Evolutionary conservation across 2,888 invertebrate genomes (phyloP), one percentile per base, ranked within the genome.

Genomic region (Leucoptera coffeella): DNA sequence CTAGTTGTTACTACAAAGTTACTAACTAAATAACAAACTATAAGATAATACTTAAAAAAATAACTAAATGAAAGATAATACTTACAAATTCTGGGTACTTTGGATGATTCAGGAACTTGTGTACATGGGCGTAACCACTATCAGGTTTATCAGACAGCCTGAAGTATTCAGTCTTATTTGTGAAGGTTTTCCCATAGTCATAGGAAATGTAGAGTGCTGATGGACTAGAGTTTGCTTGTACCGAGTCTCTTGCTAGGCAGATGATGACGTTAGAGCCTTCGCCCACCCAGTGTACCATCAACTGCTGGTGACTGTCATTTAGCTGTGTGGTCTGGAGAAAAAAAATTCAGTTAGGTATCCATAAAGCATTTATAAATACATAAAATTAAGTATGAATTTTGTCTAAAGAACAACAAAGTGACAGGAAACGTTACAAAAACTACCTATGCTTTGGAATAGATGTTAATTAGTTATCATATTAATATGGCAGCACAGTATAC

Each of bases 231-330:
- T 58, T 57, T 24, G 62, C 45, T 7, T 77, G 74, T 28, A 71
- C 65, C 9, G 82, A 80, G 50, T 89, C 86, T 38, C 83, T 74
- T 2, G 90, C 88, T 34, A 92, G 61, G 42, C 91, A 91, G 35
- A 93, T 82, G 40, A 93, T 86, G 14, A 90, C 85, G 56, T 87
- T 80, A 32, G 88, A 87, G 12, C 83, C 82, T 52, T 87, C 85
- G 14, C 92, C 91, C 8, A 90, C 86, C 92, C 93, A 93, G 54
- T 91, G 89, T 7, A 93, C 89, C 77, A 92, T 85, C 42, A 93
- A 58, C 49, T 90, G 88, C 43, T 87, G 85, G 49, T 93, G 92
- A 35, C 80, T 82, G 58, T 92, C 91, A 58, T 90, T 85, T 12
- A 92, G 69, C 30, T 76, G 67, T 35, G 78, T 82, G 27, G 81